Base-by-base conservation (phyloP, 2,797 vertebrate genomes). In the Octomys mimax region DNA sequence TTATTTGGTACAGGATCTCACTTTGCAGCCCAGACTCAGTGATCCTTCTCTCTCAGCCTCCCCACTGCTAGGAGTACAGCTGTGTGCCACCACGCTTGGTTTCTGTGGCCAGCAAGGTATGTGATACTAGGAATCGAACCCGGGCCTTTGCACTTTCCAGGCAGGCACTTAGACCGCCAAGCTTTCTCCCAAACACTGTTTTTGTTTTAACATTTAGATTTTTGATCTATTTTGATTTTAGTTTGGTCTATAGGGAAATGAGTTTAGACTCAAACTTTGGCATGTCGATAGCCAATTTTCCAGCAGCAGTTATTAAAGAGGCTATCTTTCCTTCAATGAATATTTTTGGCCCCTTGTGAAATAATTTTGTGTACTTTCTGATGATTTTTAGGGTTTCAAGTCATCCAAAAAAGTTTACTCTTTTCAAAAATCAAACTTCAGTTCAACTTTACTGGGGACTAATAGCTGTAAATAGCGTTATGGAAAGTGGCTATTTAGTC, bases 311-410 rank as follows among this genome's bases (percentile, higher is more conserved):
- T 70, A 36, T 70, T 70, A 36, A 70, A 70, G n/a, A 36, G n/a
- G 18, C 33, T 70, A 21, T 36, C n/a, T 36, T 36, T 70, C n/a
- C n/a, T 70, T 70, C 18, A 36, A 18, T 70, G 7, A 21, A 70
- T n/a, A 14, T 70, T 70, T 70, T 70, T 70, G n/a, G n/a, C 2
- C 68, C n/a, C 68, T 70, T 10, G n/a, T 70, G 6, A 70, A 70
- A 24, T 82, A 62, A 49, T 91, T 91, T 93, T 71, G 5, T 95
- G 10, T 90, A 81, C 86, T 83, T 87, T 83, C 77, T 94, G n/a
- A 73, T 73, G n/a, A 79, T 70, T 83, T 90, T 64, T 33, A 77
- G 11, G 12, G 0, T 68, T 91, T 87, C 13, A 75, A 13, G 70
- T 59, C n/a, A 24, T 89, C 31, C 89, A 16, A 54, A 54, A 54